Conservation (phyloP, 2,888 invertebrate genomes). For the Drosophila birchii region DNA sequence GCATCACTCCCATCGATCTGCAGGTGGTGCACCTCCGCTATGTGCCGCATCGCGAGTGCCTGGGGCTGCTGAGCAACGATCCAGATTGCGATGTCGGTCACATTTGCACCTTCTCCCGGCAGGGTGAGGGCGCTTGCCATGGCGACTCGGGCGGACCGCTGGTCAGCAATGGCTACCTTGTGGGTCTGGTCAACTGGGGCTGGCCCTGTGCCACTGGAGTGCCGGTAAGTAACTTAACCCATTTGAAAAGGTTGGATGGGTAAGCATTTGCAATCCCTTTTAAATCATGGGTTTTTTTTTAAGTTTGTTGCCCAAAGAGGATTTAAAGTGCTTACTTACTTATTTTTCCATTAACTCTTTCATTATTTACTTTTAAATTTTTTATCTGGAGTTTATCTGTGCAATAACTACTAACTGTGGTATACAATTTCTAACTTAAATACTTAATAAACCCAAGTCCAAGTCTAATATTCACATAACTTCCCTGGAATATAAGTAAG, state of each 20-base stretch:
- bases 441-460: not conserved
- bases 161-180: conserved; percentile 51
- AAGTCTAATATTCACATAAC: not conserved
- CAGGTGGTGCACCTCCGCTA: conserved; percentile 86
- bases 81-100: conserved; percentile 86
- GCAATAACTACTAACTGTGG: not conserved
- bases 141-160: conserved; percentile 71
- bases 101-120: conserved; percentile 86
- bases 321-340: too few species aligned
- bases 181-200: conserved; percentile 74
- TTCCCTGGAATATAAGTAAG: not conserved
- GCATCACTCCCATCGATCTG: conserved; percentile 86
- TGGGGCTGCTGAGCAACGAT: conserved; percentile 83
- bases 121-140: conserved; percentile 85
- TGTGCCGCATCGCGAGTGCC: conserved; percentile 85
- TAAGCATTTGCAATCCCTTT: rapidly evolving
- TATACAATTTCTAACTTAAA: too few species aligned
- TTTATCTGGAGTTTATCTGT: not conserved
- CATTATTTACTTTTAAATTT: not conserved
- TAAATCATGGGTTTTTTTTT: not conserved
- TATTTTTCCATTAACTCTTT: too few species aligned
- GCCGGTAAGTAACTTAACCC: conserved; percentile 50
- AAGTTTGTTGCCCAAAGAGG: not conserved
- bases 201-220: conserved; percentile 66
- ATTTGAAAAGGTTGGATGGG: not conserved